Evolutionary conservation across 1,140 invertebrate species (phyloP), one percentile per base, ranked within the genome.

Genomic region (Calosoma granatense): DNA sequence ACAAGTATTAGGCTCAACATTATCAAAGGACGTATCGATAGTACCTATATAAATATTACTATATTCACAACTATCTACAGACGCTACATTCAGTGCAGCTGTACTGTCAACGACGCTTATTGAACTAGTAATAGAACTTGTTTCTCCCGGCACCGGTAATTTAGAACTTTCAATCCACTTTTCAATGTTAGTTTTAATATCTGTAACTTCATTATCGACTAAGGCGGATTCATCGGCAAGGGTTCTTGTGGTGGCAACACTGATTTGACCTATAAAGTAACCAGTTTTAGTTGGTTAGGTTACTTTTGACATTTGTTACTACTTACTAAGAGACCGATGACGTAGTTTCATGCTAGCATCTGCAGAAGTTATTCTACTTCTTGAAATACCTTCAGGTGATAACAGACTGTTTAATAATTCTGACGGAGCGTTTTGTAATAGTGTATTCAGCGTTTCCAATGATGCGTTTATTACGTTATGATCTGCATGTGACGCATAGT

Each of bases 401-500:
- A 83, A 63, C 9, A 94, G 70, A 21, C 80, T 72, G 11, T 69
- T 61, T 21, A 82, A 70, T 4, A 92, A 72, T 6, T 78, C 70
- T n/a, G 78, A 73, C 17, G 79, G 79, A 9, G 83, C 80, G 58
- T 79, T 78, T 53, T 82, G 81, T 0, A 95, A 68, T 2, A 94
- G 65, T 57, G 87, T 81, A 52, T 82, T 82, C 12, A 94, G 73
- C 21, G 87, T 86, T 74, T 95, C 92, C 61, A 94, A 74, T 17
- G 87, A 78, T 4, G 88, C 80, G 60, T 90, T 91, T 54, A 91
- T 80, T n/a, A 92, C 78, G 73, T 93, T 93, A 68, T 92, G 90
- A 70, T 92, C 87, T 1, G 72, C 71, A 65, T 84, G 81, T 19
- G 70, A 74, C 54, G 81, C 76, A 68, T 85, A 88, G 65, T 85